These are phyloP conservation scores for Helicoverpa assulta DNA, from an alignment of 2,888 invertebrate genomes.

Conservation along the genomic window DNA sequence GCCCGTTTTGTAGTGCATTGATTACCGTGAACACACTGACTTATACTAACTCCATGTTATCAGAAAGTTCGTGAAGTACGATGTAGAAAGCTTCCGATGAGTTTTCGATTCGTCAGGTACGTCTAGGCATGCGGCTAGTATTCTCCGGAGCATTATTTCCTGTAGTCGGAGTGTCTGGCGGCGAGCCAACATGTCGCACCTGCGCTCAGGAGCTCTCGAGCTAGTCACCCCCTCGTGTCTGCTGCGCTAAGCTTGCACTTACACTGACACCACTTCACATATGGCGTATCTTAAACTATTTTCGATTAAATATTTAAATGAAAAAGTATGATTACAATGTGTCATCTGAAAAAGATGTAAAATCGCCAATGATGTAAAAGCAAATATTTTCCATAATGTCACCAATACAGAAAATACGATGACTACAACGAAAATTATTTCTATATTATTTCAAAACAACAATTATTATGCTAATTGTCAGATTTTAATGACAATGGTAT, in stretches of 20 bases:
- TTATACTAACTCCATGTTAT: constrained; percentile 13
- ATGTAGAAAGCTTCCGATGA: constrained; percentile 24
- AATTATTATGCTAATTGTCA: constrained; percentile 53
- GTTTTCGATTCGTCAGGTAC: constrained; percentile 17
- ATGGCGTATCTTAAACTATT: constrained; percentile 19
- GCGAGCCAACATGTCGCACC: constrained; percentile 52
- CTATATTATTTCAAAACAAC: constrained; percentile 42
- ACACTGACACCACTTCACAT: constrained; percentile 5
- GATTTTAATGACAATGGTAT: constrained; percentile 49
- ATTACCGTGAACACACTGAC: constrained; percentile 1
- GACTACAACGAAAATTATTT: constrained; percentile 35
- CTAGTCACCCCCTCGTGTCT: constrained; percentile 45
- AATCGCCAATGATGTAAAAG: not conserved
- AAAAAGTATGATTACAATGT: not conserved
- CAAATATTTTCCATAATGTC: not conserved
- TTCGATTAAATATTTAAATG: too few species aligned
- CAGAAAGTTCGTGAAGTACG: constrained; percentile 19
- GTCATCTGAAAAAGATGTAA: not conserved
- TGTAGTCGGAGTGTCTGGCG: constrained; percentile 51
- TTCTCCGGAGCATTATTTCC: constrained; percentile 49
- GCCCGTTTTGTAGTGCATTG: not conserved
- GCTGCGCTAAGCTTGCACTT: constrained; percentile 20
- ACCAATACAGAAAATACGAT: constrained; percentile 5
- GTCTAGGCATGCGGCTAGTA: constrained; percentile 16
- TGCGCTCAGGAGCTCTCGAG: constrained; percentile 48